Conservation (phyloP, 2,113 vertebrate genomes). For the Trinectes maculatus region DNA sequence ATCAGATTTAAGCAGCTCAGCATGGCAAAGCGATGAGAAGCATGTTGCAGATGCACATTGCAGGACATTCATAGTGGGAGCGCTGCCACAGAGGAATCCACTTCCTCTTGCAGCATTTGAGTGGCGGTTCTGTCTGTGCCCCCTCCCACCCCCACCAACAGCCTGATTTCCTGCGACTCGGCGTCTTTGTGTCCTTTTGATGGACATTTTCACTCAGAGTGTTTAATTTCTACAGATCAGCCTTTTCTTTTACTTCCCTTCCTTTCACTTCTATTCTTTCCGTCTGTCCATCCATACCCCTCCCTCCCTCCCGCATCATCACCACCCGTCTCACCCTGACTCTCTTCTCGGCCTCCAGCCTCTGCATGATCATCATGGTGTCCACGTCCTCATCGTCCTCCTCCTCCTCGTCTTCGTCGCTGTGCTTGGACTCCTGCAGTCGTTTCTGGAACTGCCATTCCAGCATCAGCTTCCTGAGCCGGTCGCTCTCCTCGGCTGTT, state of each 20-base stretch:
- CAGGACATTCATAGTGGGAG: constrained; percentile 71
- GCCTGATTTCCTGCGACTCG: constrained; percentile 36
- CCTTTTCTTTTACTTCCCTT: no score
- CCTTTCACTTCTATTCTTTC: not conserved
- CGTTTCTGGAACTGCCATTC: constrained; percentile 99
- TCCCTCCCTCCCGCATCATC: not conserved
- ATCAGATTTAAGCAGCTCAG: constrained; percentile 78
- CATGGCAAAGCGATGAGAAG: constrained; percentile 85
- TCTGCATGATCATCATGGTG: constrained; percentile 95
- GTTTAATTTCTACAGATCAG: no score
- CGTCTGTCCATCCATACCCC: not conserved
- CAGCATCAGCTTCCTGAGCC: constrained; percentile 95
- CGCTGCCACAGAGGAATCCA: constrained; percentile 18
- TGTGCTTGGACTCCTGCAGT: constrained; percentile 95
- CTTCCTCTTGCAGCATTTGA: constrained; percentile 35
- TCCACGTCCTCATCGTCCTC: constrained; percentile 98
- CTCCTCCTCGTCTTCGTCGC: constrained; percentile 95
- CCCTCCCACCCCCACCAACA: constrained; percentile 13
- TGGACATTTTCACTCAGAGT: no score
- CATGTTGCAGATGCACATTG: constrained; percentile 83
- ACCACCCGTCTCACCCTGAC: constrained; percentile 88
- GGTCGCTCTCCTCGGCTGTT: constrained; percentile 92
- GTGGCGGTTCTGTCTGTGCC: constrained; percentile 13
- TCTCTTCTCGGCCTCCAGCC: constrained; percentile 96
- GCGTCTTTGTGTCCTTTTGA: not conserved